These are phyloP conservation scores for Pegoplata infirma DNA, from an alignment of 2,888 invertebrate genomes.

Conservation along the genomic window DNA sequence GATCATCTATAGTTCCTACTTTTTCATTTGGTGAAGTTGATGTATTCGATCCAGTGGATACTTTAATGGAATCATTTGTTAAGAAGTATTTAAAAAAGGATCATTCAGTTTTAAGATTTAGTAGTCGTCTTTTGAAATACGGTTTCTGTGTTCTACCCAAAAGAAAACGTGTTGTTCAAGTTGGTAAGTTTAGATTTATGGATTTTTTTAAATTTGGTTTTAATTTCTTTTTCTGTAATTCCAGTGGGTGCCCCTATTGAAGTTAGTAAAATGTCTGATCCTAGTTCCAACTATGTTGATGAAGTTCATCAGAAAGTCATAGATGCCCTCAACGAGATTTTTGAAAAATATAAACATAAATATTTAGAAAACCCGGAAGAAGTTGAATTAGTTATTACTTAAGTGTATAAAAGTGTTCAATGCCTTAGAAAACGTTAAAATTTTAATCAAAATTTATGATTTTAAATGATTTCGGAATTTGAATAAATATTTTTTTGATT, in stretches of 20 bases:
- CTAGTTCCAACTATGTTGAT: slow-evolving; percentile 87
- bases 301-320: slow-evolving; percentile 87
- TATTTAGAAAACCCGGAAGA: slow-evolving; percentile 83
- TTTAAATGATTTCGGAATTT: too few species aligned
- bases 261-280: slow-evolving; percentile 84
- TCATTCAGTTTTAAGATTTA: slow-evolving; percentile 86
- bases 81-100: slow-evolving; percentile 81
- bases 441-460: too few species aligned
- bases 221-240: slow-evolving; percentile 77
- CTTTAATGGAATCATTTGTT: slow-evolving; percentile 82
- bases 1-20: slow-evolving; percentile 90
- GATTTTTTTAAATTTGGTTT: background rate
- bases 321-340: slow-evolving; percentile 83
- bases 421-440: too few species aligned
- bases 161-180: slow-evolving; percentile 88
- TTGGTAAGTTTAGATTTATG: slow-evolving; percentile 83
- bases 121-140: slow-evolving; percentile 95
- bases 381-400: slow-evolving; percentile 75
- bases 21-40: slow-evolving; percentile 95
- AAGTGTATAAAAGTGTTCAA: too few species aligned
- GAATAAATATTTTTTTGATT: too few species aligned
- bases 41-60: slow-evolving; percentile 86
- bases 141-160: slow-evolving; percentile 91
- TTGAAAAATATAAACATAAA: slow-evolving; percentile 90
- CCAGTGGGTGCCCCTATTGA: slow-evolving; percentile 94